Evolutionary conservation across 2,888 invertebrate species (phyloP).

Genomic region (Griposia aprilina): DNA sequence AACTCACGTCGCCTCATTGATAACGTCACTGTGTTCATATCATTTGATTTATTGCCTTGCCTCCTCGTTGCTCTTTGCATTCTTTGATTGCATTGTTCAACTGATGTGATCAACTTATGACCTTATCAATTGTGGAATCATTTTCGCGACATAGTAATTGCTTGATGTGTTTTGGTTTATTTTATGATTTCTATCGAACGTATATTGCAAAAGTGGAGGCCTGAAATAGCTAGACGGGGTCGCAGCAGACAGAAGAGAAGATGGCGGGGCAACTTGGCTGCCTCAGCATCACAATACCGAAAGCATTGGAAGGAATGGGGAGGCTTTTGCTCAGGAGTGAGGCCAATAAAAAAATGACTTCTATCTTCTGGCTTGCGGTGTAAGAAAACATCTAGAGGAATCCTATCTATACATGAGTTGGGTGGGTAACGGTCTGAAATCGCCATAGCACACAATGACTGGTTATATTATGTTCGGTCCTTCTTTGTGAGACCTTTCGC

Average conservation of each 20-base stretch:
- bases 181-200: neutral
- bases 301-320: neutral
- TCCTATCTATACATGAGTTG: neutral
- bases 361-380: neutral
- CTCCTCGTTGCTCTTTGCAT: conserved; percentile 38
- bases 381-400: neutral
- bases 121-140: conserved; percentile 34
- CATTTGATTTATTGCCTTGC: conserved; percentile 60
- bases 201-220: neutral
- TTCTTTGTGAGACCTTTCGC: neutral
- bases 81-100: conserved; percentile 58
- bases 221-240: neutral
- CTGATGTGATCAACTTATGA: conserved; percentile 55
- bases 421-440: neutral
- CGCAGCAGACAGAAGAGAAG: neutral
- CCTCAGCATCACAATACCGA: too few species aligned
- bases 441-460: neutral
- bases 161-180: neutral
- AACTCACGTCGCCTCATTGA: conserved; percentile 42
- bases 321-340: neutral
- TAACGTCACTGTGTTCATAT: conserved; percentile 56
- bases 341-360: neutral
- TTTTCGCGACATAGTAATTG: conserved; percentile 20
- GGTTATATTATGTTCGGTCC: neutral
- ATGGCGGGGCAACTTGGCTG: too few species aligned